These are phyloP conservation scores for Xiphydria camelus DNA, from an alignment of 2,888 invertebrate species.

Conservation along the genomic window DNA sequence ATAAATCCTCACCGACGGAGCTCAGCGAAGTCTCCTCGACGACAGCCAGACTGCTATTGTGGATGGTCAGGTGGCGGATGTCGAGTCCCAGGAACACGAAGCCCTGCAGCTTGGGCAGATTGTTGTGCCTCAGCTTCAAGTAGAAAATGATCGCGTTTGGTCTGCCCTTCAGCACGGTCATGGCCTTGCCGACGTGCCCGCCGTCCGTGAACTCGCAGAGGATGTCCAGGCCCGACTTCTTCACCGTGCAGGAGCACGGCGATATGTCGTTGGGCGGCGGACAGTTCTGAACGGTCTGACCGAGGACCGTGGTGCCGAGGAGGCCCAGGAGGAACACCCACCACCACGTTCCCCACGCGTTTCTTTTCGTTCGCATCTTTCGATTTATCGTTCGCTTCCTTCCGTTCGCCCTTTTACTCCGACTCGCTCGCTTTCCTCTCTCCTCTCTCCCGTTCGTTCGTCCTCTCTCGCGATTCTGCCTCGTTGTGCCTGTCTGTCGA, in stretches of 20 bases:
- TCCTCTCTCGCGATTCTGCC: constrained; percentile 16
- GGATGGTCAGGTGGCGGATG: constrained; percentile 85
- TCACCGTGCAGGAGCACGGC: constrained; percentile 82
- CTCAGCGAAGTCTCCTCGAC: constrained; percentile 86
- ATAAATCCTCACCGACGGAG: constrained; percentile 83
- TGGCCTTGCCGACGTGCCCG: constrained; percentile 76
- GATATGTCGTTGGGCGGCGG: constrained; percentile 74
- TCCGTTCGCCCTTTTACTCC: constrained; percentile 2
- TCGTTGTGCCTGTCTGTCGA: constrained; percentile 23
- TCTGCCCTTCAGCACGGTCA: constrained; percentile 80
- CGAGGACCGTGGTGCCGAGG: constrained; percentile 22
- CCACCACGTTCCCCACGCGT: constrained; percentile 21
- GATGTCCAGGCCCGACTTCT: constrained; percentile 86
- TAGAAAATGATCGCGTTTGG: constrained; percentile 82
- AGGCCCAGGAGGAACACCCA: constrained; percentile 27
- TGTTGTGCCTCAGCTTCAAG: constrained; percentile 84
- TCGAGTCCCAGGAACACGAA: constrained; percentile 86
- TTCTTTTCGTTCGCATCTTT: constrained; percentile 6
- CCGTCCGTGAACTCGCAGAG: constrained; percentile 86
- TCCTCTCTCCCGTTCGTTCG: constrained; percentile 9
- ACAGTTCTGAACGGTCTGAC: constrained; percentile 69
- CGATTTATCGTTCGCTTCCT: background rate
- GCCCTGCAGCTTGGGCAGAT: constrained; percentile 80
- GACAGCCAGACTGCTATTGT: constrained; percentile 84
- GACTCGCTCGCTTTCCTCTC: constrained; percentile 3